Conservation (phyloP, 2,888 invertebrate genomes). For the Rapana venosa region DNA sequence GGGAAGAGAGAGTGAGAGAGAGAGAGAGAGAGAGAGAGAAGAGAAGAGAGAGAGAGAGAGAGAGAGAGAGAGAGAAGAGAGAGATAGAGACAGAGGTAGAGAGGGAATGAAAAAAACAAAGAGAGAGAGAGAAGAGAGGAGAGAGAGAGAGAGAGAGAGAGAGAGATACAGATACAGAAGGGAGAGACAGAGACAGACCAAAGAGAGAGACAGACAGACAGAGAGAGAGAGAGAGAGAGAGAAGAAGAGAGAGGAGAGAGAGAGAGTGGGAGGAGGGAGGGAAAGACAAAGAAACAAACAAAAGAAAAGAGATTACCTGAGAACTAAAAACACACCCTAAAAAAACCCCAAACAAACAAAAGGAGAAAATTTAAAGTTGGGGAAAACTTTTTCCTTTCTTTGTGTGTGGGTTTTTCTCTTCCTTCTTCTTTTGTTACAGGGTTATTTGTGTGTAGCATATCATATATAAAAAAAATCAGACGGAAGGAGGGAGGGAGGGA, state of each 20-base stretch:
- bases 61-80: not conserved
- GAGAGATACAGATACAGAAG: no score
- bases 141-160: no score
- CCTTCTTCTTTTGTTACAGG: no score
- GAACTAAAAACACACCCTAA: not conserved
- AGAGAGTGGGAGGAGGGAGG: no score
- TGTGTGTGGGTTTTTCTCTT: no score
- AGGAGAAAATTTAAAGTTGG: no score
- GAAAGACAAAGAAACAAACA: no score
- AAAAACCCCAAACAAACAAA: not conserved
- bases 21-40: not conserved
- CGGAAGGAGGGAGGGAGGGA: no score
- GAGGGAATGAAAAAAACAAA: not conserved
- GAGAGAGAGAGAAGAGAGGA: not conserved
- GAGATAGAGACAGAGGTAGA: not conserved
- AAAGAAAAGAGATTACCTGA: not conserved
- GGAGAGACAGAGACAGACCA: not conserved
- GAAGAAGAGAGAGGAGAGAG: not conserved
- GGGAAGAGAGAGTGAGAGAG: no score
- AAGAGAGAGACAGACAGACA: constrained; percentile 8
- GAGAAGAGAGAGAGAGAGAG: not conserved
- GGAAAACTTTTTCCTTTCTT: no score
- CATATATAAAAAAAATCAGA: no score
- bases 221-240: constrained; percentile 20
- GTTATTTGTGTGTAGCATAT: no score